These are phyloP conservation scores for Cryptomyrus ogoouensis DNA, from an alignment of 2,113 vertebrate genomes.

Conservation along the genomic window DNA sequence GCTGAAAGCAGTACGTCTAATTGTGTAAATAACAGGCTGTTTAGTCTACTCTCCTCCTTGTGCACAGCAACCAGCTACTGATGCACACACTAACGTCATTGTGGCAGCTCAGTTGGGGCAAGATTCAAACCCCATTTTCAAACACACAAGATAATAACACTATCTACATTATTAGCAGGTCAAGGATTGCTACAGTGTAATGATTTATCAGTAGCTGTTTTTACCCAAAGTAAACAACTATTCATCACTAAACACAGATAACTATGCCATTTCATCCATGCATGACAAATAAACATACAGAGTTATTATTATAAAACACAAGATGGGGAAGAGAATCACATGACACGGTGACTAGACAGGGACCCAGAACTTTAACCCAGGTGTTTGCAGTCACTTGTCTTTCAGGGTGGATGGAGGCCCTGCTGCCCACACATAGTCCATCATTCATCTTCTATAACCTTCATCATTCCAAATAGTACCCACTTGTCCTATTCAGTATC, in stretches of 20 bases:
- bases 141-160: background rate
- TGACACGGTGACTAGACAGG: background rate
- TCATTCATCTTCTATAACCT: background rate
- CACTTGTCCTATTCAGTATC: background rate
- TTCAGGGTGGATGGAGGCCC: background rate
- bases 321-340: background rate
- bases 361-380: background rate
- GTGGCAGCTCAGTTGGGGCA: background rate
- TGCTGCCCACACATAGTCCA: background rate
- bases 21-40: background rate
- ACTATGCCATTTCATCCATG: background rate
- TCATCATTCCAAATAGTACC: background rate
- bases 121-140: background rate
- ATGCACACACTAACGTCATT: background rate
- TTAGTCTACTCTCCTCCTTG: background rate
- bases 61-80: background rate
- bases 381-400: background rate
- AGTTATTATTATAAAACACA: background rate
- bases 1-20: background rate
- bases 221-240: background rate
- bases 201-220: background rate
- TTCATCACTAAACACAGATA: background rate
- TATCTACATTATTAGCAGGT: background rate
- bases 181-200: background rate
- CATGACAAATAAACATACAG: background rate